Conservation (phyloP, 2,888 invertebrate genomes). For the Fragum sueziense region DNA sequence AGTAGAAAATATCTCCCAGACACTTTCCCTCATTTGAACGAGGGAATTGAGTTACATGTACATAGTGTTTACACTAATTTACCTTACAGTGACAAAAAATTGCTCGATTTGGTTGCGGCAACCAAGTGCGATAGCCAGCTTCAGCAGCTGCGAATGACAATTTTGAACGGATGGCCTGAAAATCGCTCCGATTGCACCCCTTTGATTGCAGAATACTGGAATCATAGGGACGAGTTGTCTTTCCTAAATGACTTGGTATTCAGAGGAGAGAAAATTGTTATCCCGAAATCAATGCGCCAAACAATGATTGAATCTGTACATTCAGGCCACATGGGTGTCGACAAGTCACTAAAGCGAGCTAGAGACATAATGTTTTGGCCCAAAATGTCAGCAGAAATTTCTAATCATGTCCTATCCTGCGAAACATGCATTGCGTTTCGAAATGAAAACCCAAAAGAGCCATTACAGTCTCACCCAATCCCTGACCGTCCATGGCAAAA, state of each 20-base stretch:
- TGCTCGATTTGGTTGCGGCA: constrained; percentile 6
- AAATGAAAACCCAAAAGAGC: constrained; percentile 54
- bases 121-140: constrained; percentile 13
- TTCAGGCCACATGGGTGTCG: constrained; percentile 56
- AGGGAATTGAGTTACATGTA: constrained; percentile 38
- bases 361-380: constrained; percentile 58
- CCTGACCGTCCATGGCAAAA: constrained; percentile 51
- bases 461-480: constrained; percentile 41
- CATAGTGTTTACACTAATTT: constrained; percentile 14
- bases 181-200: constrained; percentile 16
- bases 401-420: constrained; percentile 38
- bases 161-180: constrained; percentile 48
- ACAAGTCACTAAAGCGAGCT: constrained; percentile 46
- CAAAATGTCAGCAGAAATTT: constrained; percentile 49
- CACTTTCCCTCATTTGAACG: too few relatives aligned
- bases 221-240: constrained; percentile 44
- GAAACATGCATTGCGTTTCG: constrained; percentile 26
- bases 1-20: too few relatives aligned
- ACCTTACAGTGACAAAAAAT: constrained; percentile 15
- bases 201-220: constrained; percentile 33
- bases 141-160: constrained; percentile 24
- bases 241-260: constrained; percentile 31
- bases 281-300: constrained; percentile 43
- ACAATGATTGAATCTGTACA: constrained; percentile 49
- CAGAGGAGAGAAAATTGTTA: constrained; percentile 39